These are phyloP conservation scores for Axea sp. DNA, from an alignment of 2,888 invertebrate genomes.

Conservation along the genomic window DNA sequence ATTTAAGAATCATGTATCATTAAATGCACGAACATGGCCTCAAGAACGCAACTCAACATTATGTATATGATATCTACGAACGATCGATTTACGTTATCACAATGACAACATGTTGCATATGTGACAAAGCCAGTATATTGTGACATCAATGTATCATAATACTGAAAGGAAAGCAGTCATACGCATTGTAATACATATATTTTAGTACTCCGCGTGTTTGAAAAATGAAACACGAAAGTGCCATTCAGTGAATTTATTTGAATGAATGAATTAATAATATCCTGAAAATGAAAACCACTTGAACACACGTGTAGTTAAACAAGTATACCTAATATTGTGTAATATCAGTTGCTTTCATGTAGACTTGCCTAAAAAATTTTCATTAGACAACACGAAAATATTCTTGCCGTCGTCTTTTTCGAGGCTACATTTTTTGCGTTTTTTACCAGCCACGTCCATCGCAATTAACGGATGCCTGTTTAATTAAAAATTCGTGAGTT, in stretches of 20 bases:
- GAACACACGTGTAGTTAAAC: constrained; percentile 2
- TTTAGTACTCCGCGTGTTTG: no score
- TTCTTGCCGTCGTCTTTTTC: constrained; percentile 11
- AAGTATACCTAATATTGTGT: constrained; percentile 19
- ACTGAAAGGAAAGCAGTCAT: constrained; percentile 30
- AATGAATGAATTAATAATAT: constrained; percentile 23
- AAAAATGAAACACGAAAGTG: constrained; percentile 7
- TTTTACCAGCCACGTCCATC: constrained; percentile 21
- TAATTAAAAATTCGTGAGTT: constrained; percentile 60
- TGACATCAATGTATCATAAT: constrained; percentile 31
- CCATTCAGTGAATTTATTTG: constrained; percentile 10
- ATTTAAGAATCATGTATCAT: constrained; percentile 4
- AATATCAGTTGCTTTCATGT: constrained; percentile 18
- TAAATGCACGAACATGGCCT: constrained; percentile 15
- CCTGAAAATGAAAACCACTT: constrained; percentile 9
- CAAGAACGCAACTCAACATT: not conserved
- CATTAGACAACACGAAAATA: constrained; percentile 45
- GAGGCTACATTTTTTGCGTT: constrained; percentile 33
- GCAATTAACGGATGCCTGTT: constrained; percentile 61
- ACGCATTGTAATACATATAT: not conserved
- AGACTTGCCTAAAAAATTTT: constrained; percentile 13
- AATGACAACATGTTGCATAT: constrained; percentile 43
- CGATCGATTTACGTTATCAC: constrained; percentile 53
- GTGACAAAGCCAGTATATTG: constrained; percentile 27
- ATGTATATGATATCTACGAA: constrained; percentile 13